Conservation (phyloP, 2,113 vertebrate species). For the Lathamus discolor region DNA sequence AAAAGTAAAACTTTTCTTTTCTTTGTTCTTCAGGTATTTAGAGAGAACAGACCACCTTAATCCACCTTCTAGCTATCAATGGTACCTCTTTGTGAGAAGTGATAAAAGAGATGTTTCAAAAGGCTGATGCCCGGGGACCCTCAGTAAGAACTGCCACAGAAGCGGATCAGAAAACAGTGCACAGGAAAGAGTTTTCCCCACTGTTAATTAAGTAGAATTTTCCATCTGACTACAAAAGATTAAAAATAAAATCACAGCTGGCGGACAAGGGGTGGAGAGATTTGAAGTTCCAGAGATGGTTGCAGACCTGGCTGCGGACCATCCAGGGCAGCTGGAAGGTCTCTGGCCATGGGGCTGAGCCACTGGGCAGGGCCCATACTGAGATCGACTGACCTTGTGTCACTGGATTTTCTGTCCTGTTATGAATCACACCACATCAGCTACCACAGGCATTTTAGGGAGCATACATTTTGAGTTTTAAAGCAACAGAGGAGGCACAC, state of each 20-base stretch:
- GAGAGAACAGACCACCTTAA: neutral
- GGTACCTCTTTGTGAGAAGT: neutral
- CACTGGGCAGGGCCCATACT: neutral
- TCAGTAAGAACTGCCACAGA: neutral
- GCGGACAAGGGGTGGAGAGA: neutral
- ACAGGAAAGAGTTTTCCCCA: neutral
- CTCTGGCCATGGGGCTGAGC: neutral
- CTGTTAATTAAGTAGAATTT: neutral
- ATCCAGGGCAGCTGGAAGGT: neutral
- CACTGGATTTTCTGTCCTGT: neutral
- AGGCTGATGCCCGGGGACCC: neutral
- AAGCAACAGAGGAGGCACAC: neutral
- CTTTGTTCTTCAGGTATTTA: neutral
- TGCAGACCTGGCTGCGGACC: neutral
- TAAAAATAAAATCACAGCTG: neutral
- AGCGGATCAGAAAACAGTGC: neutral
- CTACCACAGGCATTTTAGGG: rapidly evolving
- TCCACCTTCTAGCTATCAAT: neutral
- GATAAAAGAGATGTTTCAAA: neutral
- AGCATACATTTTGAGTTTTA: neutral
- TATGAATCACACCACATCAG: neutral
- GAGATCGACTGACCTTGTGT: rapidly evolving
- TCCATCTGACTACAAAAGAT: neutral
- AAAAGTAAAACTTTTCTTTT: neutral
- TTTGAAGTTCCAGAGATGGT: neutral